Evolutionary conservation across 2,888 invertebrate species (phyloP).

Genomic region (Drosophila subsilvestris): DNA sequence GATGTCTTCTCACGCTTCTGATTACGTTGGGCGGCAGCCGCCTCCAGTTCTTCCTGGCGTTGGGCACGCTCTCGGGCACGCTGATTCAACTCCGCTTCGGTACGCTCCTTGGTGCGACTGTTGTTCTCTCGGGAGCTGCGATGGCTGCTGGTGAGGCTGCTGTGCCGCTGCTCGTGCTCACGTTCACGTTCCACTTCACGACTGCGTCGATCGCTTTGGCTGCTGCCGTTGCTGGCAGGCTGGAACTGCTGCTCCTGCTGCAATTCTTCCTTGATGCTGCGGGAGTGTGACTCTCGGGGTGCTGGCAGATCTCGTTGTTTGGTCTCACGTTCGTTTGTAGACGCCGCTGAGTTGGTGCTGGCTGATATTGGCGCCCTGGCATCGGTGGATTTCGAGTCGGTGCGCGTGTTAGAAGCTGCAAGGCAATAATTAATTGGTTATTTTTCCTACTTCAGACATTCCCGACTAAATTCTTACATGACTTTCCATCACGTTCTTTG

Average conservation of each 20-base stretch:
- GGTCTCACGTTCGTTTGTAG: constrained; percentile 55
- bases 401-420: constrained; percentile 40
- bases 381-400: constrained; percentile 34
- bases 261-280: constrained; percentile 67
- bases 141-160: constrained; percentile 70
- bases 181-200: constrained; percentile 63
- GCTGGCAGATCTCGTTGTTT: constrained; percentile 45
- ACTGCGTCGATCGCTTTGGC: constrained; percentile 50
- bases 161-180: constrained; percentile 75
- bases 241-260: constrained; percentile 35
- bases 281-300: constrained; percentile 46
- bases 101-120: constrained; percentile 79
- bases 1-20: constrained; percentile 78
- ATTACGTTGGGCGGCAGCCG: constrained; percentile 46
- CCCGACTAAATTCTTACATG: constrained; percentile 33
- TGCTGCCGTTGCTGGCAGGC: constrained; percentile 36
- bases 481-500: constrained; percentile 53
- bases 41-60: constrained; percentile 63
- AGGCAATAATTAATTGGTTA: not conserved
- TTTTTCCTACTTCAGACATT: not conserved
- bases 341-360: constrained; percentile 27
- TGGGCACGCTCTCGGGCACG: constrained; percentile 72
- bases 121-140: constrained; percentile 79
- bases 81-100: constrained; percentile 72
- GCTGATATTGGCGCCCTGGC: not conserved